These are phyloP conservation scores for Cyanistes caeruleus DNA, from an alignment of 2,113 vertebrate species.

Conservation along the genomic window DNA sequence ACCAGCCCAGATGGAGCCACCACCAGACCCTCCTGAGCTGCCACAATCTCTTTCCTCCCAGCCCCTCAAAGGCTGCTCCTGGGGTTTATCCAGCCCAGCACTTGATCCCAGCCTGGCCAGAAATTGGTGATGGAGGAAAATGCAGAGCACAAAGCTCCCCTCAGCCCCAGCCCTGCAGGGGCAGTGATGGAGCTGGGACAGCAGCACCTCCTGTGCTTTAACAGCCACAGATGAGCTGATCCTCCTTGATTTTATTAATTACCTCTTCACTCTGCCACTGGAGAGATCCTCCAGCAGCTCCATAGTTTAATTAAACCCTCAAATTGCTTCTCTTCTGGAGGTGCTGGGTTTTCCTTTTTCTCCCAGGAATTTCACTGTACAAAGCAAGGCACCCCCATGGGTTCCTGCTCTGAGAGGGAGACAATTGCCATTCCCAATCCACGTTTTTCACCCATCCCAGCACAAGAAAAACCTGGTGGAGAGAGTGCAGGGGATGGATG, in stretches of 20 bases:
- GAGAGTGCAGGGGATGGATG: neutral
- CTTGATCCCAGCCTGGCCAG: too few relatives aligned
- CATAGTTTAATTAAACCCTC: too few relatives aligned
- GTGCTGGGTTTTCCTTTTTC: neutral
- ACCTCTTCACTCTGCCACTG: too few relatives aligned
- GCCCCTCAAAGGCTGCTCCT: neutral
- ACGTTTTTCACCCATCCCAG: neutral
- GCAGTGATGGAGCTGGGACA: fast-evolving
- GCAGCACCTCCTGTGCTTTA: neutral
- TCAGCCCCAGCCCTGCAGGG: too few relatives aligned
- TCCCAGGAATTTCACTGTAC: neutral
- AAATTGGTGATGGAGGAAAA: fast-evolving
- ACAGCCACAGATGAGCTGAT: neutral
- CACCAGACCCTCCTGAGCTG: neutral
- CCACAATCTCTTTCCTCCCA: fast-evolving
- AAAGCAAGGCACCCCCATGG: neutral
- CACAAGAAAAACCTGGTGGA: too few relatives aligned
- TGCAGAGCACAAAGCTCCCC: neutral
- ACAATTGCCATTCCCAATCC: neutral
- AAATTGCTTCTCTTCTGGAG: fast-evolving
- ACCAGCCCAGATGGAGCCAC: neutral
- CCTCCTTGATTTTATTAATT: neutral
- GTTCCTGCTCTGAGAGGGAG: neutral
- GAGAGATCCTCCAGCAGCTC: neutral
- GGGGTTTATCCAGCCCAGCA: neutral